Conservation (phyloP, 2,797 vertebrate species). For the Amblyraja radiata region DNA sequence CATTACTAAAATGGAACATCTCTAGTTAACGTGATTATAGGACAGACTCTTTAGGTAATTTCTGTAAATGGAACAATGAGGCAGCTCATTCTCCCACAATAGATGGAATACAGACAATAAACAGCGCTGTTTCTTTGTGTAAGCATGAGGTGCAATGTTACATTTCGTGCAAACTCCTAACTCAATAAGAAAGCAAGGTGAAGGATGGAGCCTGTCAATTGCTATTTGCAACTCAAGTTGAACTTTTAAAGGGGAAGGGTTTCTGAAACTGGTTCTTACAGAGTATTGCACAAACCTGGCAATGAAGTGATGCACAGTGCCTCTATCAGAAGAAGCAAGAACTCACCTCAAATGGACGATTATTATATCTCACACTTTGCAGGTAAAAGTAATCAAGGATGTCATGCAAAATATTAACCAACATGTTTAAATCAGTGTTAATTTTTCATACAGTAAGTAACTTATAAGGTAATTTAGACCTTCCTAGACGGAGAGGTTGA, state of each 20-base stretch:
- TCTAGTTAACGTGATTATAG: neutral
- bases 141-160: neutral
- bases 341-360: neutral
- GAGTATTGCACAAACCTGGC: neutral
- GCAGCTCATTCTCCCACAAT: neutral
- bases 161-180: neutral
- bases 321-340: neutral
- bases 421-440: too few species aligned
- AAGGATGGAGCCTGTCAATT: too few species aligned
- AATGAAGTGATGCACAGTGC: neutral
- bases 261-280: neutral
- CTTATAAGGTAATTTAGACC: too few species aligned
- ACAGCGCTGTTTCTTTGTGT: neutral
- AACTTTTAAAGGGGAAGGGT: neutral
- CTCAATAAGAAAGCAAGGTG: neutral
- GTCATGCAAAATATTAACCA: neutral
- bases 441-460: too few species aligned
- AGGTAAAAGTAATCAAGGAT: neutral
- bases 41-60: constrained; percentile 14
- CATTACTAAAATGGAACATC: neutral
- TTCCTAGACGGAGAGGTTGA: too few species aligned
- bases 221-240: too few species aligned
- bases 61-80: neutral
- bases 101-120: neutral
- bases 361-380: neutral